phyloP scores from a whole-genome alignment of 2,888 invertebrate genomes.

The Scaptomyza tumidula region DNA sequence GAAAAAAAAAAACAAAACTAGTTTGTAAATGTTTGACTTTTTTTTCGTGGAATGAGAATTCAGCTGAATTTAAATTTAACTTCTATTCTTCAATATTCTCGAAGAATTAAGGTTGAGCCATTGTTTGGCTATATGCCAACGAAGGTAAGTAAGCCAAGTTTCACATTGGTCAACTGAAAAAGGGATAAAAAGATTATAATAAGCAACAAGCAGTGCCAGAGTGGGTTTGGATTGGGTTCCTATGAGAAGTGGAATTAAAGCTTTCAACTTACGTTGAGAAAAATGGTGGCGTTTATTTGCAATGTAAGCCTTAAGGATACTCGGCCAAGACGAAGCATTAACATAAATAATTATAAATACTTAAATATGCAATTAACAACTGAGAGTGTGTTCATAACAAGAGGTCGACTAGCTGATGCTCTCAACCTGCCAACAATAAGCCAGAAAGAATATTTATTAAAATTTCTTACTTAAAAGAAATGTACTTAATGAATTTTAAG shows the following conservation, averaged over 20 bases:
- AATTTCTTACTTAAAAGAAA: too few relatives aligned
- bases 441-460: not conserved
- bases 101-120: slow-evolving; percentile 46
- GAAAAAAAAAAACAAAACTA: slow-evolving; percentile 39
- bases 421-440: too few relatives aligned
- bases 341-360: not conserved
- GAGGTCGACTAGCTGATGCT: not conserved
- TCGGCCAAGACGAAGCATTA: slow-evolving; percentile 1
- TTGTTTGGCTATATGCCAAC: too few relatives aligned
- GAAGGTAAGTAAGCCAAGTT: slow-evolving; percentile 34
- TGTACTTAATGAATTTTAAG: too few relatives aligned
- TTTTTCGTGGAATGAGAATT: slow-evolving; percentile 18
- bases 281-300: slow-evolving; percentile 27
- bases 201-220: not conserved
- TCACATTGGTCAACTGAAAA: slow-evolving; percentile 42
- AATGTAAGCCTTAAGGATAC: not conserved
- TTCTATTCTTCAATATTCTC: not conserved
- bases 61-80: not conserved
- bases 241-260: slow-evolving; percentile 11
- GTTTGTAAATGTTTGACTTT: slow-evolving; percentile 1
- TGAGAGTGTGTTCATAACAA: too few relatives aligned
- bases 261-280: slow-evolving; percentile 46
- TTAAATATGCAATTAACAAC: not conserved
- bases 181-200: not conserved
- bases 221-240: not conserved